Percentiles rank a stretch among this genome's conserved stretches.
Evolutionary conservation across 2,888 invertebrate genomes (phyloP).

Genomic region (Sinhomidia bicolor): DNA sequence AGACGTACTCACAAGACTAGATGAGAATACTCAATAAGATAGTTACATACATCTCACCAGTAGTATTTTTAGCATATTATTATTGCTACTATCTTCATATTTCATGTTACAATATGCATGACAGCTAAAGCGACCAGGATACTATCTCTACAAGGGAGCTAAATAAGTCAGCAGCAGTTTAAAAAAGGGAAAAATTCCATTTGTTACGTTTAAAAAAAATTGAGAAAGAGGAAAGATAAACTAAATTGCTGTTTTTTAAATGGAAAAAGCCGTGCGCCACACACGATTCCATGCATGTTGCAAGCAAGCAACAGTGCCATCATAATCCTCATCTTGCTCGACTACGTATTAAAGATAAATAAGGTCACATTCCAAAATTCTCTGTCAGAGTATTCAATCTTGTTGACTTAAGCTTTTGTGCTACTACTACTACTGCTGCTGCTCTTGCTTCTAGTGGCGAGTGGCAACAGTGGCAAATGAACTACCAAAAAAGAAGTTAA

Average conservation of each 20-base stretch:
- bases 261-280: background rate
- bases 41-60: too few species aligned
- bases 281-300: background rate
- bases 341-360: conserved; percentile 40
- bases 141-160: too few species aligned
- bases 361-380: conserved; percentile 41
- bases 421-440: background rate
- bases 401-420: background rate
- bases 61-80: too few species aligned
- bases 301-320: background rate
- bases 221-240: conserved; percentile 11
- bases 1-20: too few species aligned
- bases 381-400: background rate
- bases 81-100: too few species aligned
- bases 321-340: background rate
- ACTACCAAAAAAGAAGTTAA: too few species aligned
- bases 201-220: background rate
- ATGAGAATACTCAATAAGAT: too few species aligned
- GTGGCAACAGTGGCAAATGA: too few species aligned
- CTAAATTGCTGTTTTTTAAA: conserved; percentile 30
- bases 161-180: conserved; percentile 2
- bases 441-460: background rate
- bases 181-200: conserved; percentile 20
- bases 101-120: background rate
- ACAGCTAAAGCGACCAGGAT: too few species aligned